Evolutionary conservation across 2,113 vertebrate species (phyloP).

Genomic region (Megaceryle torquata): DNA sequence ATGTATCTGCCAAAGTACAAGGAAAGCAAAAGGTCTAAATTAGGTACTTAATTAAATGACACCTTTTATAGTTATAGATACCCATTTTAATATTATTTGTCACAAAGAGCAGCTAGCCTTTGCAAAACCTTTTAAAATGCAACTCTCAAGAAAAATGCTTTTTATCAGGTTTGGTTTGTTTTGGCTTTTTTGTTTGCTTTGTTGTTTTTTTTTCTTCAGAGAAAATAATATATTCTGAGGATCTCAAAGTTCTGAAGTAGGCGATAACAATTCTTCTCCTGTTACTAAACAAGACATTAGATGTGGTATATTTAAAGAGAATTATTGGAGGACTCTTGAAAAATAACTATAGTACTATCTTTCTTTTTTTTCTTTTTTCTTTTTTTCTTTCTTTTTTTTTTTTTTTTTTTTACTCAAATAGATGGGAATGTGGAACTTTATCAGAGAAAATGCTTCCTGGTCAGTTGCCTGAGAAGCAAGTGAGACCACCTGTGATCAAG

Average conservation of each 20-base stretch:
- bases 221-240: not conserved
- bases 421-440: not conserved
- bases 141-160: not conserved
- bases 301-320: not conserved
- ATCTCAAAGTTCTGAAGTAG: not conserved
- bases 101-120: not conserved
- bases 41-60: not conserved
- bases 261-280: not conserved
- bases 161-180: too few species aligned
- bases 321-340: not conserved
- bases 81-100: not conserved
- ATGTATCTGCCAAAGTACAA: too few species aligned
- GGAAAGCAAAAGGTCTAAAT: not conserved
- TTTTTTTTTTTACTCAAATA: not conserved
- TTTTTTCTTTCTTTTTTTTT: too few species aligned
- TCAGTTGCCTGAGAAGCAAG: not conserved
- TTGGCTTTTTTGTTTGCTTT: not conserved
- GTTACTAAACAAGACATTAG: not conserved
- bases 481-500: not conserved
- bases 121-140: not conserved
- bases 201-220: not conserved
- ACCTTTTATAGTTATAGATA: not conserved
- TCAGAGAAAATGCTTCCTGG: not conserved
- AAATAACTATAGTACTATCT: accelerated
- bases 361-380: too few species aligned